A percentile compares a stretch with the other conserved stretches of the same genome.
These are phyloP conservation scores for Pelusios castaneus DNA, from an alignment of 2,113 vertebrate species.

Conservation along the genomic window DNA sequence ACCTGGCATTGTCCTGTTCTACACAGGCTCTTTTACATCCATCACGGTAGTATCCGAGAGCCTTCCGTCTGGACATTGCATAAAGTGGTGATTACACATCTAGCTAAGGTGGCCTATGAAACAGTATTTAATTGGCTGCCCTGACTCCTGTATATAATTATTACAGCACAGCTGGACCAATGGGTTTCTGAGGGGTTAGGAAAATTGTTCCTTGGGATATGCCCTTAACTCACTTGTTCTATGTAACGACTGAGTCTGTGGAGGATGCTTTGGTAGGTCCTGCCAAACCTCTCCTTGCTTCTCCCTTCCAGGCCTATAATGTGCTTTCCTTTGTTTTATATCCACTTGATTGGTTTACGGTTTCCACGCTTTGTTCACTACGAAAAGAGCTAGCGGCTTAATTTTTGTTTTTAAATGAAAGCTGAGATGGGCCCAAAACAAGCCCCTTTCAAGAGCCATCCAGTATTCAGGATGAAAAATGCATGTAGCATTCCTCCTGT, in stretches of 20 bases:
- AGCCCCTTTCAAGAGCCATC: neutral
- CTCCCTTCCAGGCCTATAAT: neutral
- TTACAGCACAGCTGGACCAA: neutral
- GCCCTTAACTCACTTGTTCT: neutral
- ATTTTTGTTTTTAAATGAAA: neutral
- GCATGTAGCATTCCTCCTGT: neutral
- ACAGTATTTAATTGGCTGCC: neutral
- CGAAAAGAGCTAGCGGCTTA: neutral
- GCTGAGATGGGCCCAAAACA: neutral
- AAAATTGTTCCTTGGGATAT: neutral
- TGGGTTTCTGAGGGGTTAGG: neutral
- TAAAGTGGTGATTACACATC: neutral
- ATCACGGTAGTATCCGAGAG: neutral
- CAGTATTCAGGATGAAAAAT: neutral
- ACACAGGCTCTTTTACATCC: neutral
- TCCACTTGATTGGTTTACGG: neutral
- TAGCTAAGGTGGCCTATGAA: neutral
- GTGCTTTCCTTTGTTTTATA: neutral
- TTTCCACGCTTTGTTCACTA: neutral
- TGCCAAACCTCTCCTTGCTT: neutral
- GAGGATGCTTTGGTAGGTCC: neutral
- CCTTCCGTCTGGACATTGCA: too few relatives aligned
- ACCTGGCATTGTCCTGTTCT: neutral
- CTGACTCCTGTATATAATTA: neutral
- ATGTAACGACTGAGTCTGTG: neutral